Evolutionary conservation across 1,140 invertebrate species (phyloP), one percentile per base, ranked within the genome.

Genomic region (Ptiloglossa arizonensis): DNA sequence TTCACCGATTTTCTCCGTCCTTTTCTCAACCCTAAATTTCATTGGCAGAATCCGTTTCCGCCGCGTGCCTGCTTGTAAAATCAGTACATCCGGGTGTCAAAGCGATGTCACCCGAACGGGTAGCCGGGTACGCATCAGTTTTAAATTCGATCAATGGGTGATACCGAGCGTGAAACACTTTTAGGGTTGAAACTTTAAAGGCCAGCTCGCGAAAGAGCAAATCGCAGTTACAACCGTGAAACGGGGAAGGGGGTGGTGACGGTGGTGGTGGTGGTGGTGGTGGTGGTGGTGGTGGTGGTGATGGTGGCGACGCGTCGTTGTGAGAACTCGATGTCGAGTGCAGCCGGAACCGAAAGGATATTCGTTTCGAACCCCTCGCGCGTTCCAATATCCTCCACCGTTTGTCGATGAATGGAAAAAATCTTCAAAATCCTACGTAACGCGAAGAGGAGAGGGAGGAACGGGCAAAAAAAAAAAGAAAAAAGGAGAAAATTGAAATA

Each of bases 141-240:
- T 92, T 89, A 90, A 92, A 92, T 93, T 91, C 90, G 90, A 93
- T 93, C 91, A 93, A 93, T 93, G 91, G 92, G 86, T 91, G 89
- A 92, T 82, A 85, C 89, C 87, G 88, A 89, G 88, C 91, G 91
- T 93, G 91, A 92, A 93, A 92, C 91, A 91, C 91, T 93, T 92
- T 93, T 92, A 92, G 91, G 91, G 91, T 91, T 91, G 89, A 91
- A 87, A 91, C 87, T 91, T 91, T 90, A 90, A 91, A 91, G 89
- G 85, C 86, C 78, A 71, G 67, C 80, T 81, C 81, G 80, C 81
- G 41, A 79, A 63, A 87, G 80, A 86, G 76, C 84, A 89, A 90
- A 87, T 90, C 87, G 84, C 75, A 86, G 87, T 87, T 89, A 89
- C 86, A 89, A 89, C 83, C 88, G 88, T 89, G 82, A 89, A 89